phyloP scores from a whole-genome alignment of 2,113 vertebrate genomes.

The Oreotrochilus melanogaster region DNA sequence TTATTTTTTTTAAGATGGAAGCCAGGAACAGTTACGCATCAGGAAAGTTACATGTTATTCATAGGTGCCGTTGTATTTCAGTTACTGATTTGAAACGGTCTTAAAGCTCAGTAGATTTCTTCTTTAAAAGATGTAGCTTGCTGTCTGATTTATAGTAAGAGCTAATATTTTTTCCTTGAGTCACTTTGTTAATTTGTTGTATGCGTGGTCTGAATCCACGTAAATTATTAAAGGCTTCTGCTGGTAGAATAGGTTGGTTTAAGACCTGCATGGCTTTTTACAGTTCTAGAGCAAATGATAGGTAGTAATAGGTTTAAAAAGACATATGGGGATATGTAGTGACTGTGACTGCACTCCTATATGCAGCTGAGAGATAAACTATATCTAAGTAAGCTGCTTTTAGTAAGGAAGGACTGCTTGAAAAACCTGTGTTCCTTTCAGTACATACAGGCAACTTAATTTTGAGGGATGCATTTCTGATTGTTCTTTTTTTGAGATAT shows the following conservation, averaged over 20 bases:
- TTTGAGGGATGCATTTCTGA: not conserved
- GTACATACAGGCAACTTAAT: not conserved
- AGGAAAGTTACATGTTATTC: not conserved
- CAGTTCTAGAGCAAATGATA: not conserved
- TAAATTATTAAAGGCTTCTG: not conserved
- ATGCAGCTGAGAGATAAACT: not conserved
- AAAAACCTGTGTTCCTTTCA: not conserved
- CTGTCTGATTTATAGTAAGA: not conserved
- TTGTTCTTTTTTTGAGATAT: not conserved
- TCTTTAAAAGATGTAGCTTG: not conserved
- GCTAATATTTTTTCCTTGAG: not conserved
- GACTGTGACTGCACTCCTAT: not conserved
- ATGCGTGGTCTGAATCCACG: not conserved
- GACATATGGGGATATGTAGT: not conserved
- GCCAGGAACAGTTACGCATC: not conserved
- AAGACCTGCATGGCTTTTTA: not conserved
- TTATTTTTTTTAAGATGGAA: not conserved
- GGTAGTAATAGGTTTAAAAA: not conserved
- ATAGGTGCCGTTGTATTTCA: not conserved
- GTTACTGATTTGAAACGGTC: not conserved
- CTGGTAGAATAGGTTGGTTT: not conserved
- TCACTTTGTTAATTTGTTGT: not conserved
- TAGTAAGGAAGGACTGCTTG: not conserved
- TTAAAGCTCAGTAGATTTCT: not conserved
- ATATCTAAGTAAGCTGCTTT: not conserved